Evolutionary conservation across 2,113 vertebrate species (phyloP).

Genomic region (Nymphicus hollandicus): DNA sequence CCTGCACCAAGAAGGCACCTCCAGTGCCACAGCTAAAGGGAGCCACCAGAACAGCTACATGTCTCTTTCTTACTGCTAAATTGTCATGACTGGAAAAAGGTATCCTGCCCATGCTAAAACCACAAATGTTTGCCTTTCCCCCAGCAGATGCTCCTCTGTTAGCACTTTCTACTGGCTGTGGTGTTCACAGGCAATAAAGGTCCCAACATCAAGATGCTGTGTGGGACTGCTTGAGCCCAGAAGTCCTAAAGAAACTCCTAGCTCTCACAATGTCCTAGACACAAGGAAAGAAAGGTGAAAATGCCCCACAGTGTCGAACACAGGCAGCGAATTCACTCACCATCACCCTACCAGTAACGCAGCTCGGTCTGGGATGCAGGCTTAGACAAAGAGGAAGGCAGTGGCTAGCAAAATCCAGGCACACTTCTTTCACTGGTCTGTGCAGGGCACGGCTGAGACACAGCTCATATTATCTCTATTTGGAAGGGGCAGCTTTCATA

Average conservation of each 20-base stretch:
- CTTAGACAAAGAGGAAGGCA: background rate
- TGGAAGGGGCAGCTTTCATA: background rate
- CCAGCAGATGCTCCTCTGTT: background rate
- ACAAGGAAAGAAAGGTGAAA: background rate
- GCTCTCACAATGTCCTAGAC: background rate
- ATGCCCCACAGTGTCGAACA: background rate
- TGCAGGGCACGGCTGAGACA: background rate
- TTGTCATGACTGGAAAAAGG: background rate
- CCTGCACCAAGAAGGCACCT: background rate
- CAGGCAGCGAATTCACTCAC: background rate
- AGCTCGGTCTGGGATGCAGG: background rate
- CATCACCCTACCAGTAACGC: background rate
- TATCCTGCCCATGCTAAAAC: background rate
- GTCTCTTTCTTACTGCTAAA: background rate
- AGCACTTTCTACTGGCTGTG: background rate
- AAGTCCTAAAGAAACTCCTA: background rate
- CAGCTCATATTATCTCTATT: background rate
- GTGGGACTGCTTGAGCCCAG: rapidly evolving
- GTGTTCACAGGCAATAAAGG: background rate
- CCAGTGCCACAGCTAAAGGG: rapidly evolving
- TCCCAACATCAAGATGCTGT: background rate
- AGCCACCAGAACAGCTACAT: background rate
- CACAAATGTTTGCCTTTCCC: rapidly evolving
- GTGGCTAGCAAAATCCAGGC: background rate
- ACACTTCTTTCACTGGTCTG: background rate